A percentile compares a stretch with the other conserved stretches of the same genome.
These are phyloP conservation scores for Tauraco erythrolophus DNA, from an alignment of 2,113 vertebrate genomes.

Conservation along the genomic window DNA sequence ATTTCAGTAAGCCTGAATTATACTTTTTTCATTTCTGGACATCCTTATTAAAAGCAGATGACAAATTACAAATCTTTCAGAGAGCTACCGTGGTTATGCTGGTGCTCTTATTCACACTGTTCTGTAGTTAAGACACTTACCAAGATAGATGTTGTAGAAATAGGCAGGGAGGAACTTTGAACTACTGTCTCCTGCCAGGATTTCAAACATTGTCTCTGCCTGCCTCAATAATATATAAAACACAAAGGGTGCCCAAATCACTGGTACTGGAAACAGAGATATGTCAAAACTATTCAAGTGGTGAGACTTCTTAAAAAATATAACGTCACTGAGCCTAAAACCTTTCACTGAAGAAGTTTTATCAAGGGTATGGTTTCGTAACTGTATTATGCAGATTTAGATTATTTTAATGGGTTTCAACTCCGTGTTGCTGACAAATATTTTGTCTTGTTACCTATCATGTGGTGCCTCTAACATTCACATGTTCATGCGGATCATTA, in stretches of 20 bases:
- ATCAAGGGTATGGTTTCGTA: neutral
- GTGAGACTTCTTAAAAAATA: neutral
- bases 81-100: neutral
- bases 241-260: neutral
- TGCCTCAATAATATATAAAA: neutral
- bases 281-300: neutral
- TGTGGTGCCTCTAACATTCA: neutral
- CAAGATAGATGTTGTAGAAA: neutral
- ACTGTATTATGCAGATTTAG: neutral
- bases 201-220: neutral
- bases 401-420: neutral
- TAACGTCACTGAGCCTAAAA: neutral
- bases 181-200: neutral
- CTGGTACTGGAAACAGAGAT: neutral
- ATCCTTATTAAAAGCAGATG: neutral
- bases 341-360: neutral
- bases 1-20: neutral
- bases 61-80: neutral
- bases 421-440: fast-evolving
- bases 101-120: neutral
- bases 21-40: neutral
- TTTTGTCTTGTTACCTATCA: neutral
- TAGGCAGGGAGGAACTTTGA: neutral
- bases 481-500: neutral
- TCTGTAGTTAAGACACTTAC: neutral